Base-by-base conservation (phyloP, 2,797 vertebrate species). In the Sus cebifrons region DNA sequence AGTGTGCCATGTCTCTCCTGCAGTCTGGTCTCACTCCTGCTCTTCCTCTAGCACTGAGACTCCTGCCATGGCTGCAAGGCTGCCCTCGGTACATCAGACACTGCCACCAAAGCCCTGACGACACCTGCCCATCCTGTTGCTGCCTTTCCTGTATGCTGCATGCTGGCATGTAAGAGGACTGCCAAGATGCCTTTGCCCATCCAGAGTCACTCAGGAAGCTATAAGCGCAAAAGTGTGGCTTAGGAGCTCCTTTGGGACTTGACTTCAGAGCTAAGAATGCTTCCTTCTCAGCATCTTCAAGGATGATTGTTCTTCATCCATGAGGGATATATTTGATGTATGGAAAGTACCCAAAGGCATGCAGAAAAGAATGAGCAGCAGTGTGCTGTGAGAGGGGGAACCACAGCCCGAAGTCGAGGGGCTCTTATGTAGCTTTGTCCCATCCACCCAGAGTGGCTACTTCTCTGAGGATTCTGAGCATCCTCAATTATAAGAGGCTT, bases 341-440 rank as follows among this genome's bases (percentile, higher is more conserved):
- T 36, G 17, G 6, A 54, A 75, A 84, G 71, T 83, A 44, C 16
- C n/a, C 29, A 56, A 65, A 18, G 49, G 75, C 79, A 29, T 0
- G 4, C 64, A 54, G n/a, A 56, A n/a, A n/a, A 74, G 16, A 60
- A 36, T 18, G 2, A 79, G 29, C 0, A 0, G 9, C 10, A 16
- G 27, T 0, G 0, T 11, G 4, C 11, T 58, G 6, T 25, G 6
- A 62, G 4, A 60, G 23, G 86, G 49, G 64, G 64, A 40, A 29
- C 36, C 2, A 0, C 2, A 58, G 44, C n/a, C 36, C 20, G 1
- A 36, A 62, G 86, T 20, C 7, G 29, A 86, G n/a, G 68, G 36
- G 29, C 23, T 32, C 71, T 14, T 1, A 9, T 54, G 15, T 52
- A 17, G 54, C 4, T 56, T 44, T 4, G 2, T n/a, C 29, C 29